Evolutionary conservation across 2,113 vertebrate genomes (phyloP), one percentile per base, ranked within the genome.

Genomic region (Megaceryle torquata): DNA sequence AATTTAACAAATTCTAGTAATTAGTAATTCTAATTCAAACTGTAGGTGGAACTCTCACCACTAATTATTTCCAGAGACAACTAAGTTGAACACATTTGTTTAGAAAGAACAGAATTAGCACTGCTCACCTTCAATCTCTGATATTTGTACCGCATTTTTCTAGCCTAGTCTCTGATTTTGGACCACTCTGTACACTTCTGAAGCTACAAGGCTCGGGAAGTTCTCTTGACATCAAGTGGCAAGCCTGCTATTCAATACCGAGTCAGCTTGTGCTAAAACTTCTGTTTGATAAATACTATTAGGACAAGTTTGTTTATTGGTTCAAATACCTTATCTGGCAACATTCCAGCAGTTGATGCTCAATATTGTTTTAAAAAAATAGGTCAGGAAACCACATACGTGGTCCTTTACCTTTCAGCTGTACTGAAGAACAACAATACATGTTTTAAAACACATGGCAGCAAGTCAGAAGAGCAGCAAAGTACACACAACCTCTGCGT

Each of bases 61-160:
- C 84, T 96, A 91, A 96, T 93, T 88, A 77, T 63, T 96, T 96
- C 92, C 94, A 96, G 86, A 67, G 54, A 86, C 63, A 86, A 41
- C 39, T 44, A 50, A 81, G 43, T 2, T 74, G 53, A 88, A 85
- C 48, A 28, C 10, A 26, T 74, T 84, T 89, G 61, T 84, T 92
- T 77, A 70, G 78, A 37, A 76, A 54, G 25, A 87, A 89, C n/a
- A 74, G 56, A 86, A 89, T 89, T 86, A 84, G 24, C 56, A 37
- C 26, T 60, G 43, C 59, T 90, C 50, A 79, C 51, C 50, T 83
- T 69, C 77, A 33, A 10, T 82, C 71, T 68, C 48, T 1, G 11
- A 31, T 19, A 59, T 2, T 5, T 16, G 4, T 43, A 35, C 11
- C 15, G 10, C 35, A 56, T 43, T 86, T 75, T 89, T 75, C 26